Evolutionary conservation across 1,140 invertebrate genomes (phyloP).

Genomic region (Hycleus phaleratus): DNA sequence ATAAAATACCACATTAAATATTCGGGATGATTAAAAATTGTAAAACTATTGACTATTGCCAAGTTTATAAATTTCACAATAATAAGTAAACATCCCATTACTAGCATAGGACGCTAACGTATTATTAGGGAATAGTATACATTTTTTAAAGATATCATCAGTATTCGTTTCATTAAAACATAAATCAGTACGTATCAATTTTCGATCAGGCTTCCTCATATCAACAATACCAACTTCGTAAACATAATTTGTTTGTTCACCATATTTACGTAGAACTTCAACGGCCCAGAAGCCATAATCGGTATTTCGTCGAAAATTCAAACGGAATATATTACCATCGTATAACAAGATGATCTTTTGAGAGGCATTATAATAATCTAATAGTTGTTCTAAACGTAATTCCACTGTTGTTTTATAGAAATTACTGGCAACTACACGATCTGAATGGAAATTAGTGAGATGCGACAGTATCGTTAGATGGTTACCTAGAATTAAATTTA

Average conservation of each 20-base stretch:
- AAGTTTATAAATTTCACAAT: conserved; percentile 12
- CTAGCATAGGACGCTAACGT: conserved; percentile 26
- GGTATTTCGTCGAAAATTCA: conserved; percentile 23
- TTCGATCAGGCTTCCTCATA: conserved; percentile 24
- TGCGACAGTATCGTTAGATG: conserved; percentile 23
- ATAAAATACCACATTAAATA: too few species aligned
- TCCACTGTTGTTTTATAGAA: conserved; percentile 18
- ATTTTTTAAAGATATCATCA: conserved; percentile 30
- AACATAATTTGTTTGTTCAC: conserved; percentile 22
- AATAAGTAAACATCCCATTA: conserved; percentile 27
- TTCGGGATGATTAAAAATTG: background rate
- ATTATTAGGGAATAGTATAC: conserved; percentile 27
- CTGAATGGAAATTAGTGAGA: conserved; percentile 20
- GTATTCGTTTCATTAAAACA: conserved; percentile 28
- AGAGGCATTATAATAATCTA: conserved; percentile 20
- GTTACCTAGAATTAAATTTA: background rate
- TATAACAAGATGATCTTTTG: conserved; percentile 21
- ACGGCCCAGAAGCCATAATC: conserved; percentile 31
- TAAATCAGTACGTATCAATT: conserved; percentile 27
- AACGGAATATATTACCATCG: conserved; percentile 14
- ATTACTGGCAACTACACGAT: conserved; percentile 19
- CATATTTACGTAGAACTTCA: conserved; percentile 25
- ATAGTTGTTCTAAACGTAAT: conserved; percentile 24
- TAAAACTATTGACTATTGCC: background rate
- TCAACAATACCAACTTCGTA: conserved; percentile 30